Base-by-base conservation (phyloP, 2,888 invertebrate genomes). In the Siphlonurus alternatus region DNA sequence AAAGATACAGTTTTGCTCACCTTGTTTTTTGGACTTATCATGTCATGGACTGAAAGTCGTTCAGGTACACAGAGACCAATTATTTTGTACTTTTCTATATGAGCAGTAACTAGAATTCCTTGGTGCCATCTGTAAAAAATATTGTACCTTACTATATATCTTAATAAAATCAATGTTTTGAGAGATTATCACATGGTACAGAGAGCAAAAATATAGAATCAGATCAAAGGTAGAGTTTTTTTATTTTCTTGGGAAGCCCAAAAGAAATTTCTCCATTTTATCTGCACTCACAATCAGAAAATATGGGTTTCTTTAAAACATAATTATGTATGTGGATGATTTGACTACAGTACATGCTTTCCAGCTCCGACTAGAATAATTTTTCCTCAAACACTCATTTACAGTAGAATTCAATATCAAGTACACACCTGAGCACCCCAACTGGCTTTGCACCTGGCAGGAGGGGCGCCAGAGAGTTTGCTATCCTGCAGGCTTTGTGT, bases 21-120 rank as follows among this genome's bases (percentile, higher is more conserved):
- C 67, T 69, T 69, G 56, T 71, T 70, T 24, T 68, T 67, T 1
- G 70, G 66, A 62, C 69, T 69, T 24, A 73, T 70, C 65, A 73
- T 69, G 62, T 73, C 72, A 65, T 73, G 71, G 23, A 73, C 69
- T 22, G 70, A 69, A 1, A 71, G 67, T 24, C 72, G 67, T 62
- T 73, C 73, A 18, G 73, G 73, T 59, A 73, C 71, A 62, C 73
- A 73, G 1, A 73, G 66, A 1, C 73, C 73, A 63, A 73, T 71
- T 2, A 73, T 60, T 64, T 70, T 70, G 61, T 71, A 71, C 22
- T 68, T 66, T 20, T 69, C 67, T 23, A 72, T 67, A 66, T 72
- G 72, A 1, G 70, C 67, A 22, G 70, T 65, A 1, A 73, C 70
- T 1, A 73, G 65, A 56, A 72, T 73, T 2, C 73, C 73, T 59